Base-by-base conservation (phyloP, 2,797 vertebrate species). In the Ctenopoma multispine region DNA sequence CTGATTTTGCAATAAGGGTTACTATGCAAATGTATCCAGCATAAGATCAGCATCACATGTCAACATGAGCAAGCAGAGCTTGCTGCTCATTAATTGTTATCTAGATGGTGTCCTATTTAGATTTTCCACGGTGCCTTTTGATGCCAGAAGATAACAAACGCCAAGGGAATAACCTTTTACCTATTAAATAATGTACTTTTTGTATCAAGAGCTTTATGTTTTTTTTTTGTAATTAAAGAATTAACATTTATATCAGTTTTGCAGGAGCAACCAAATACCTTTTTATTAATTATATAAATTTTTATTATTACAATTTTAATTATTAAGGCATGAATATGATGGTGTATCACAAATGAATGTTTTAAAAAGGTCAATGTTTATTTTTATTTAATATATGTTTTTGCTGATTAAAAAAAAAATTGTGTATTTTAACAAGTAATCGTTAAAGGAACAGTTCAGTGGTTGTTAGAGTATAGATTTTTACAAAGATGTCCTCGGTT, bases 161-260 rank as follows among this genome's bases (percentile, higher is more conserved):
- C 72, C 69, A 75, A 75, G 53, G 58, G 50, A 84, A 75, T 57
- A 44, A 29, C 5, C 53, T 65, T 34, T 63, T 75, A 60, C 14
- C 20, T 44, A 24, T 23, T 57, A 58, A 29, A 53, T 61, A 6
- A 21, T 61, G 57, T 27, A 79, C 58, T 76, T 75, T 85, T 44
- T 76, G 17, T 65, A 56, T 63, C 8, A 29, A 49, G 38, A 65
- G 58, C 14, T 24, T 41, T 49, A 34, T 48, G 6, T 58, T 70
- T 38, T 38, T 31, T 1, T 9, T 71, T 34, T 56, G 20, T 44
- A 64, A 44, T 49, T 4, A 8, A 17, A 71, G 27, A 34, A 65
- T 48, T 43, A 53, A 10, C n/a, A 7, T 60, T 49, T 68, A 9
- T 61, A n/a, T 58, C n/a, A 23, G 62, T 74, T 27, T 69, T 64